Conservation (phyloP, 2,888 invertebrate species). For the Tethea ocularis region DNA sequence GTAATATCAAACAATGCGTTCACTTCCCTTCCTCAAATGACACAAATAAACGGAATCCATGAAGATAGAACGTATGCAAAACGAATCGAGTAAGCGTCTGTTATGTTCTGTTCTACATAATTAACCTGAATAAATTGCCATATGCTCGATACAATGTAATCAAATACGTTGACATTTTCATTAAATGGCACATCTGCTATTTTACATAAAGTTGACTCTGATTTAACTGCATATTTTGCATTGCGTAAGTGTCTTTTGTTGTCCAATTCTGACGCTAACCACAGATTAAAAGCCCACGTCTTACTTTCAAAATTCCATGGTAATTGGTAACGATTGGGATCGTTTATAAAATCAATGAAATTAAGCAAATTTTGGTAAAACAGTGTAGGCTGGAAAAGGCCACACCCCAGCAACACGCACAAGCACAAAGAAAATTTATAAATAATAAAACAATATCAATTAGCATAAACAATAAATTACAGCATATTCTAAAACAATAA, state of each 20-base stretch:
- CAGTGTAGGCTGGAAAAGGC: neutral
- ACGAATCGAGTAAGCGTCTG: neutral
- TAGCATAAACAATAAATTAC: neutral
- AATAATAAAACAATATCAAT: neutral
- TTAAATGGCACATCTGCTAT: slow-evolving; percentile 20
- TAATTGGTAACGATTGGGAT: neutral
- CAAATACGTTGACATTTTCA: slow-evolving; percentile 32
- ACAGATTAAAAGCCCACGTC: slow-evolving; percentile 32
- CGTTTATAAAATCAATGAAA: neutral
- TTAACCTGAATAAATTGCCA: slow-evolving; percentile 31
- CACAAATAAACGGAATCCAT: neutral
- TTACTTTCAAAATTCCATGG: slow-evolving; percentile 29
- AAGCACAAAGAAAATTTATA: neutral
- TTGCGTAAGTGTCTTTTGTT: slow-evolving; percentile 19
- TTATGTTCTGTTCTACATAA: slow-evolving; percentile 10
- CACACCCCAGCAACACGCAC: too few species aligned
- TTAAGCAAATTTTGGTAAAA: neutral
- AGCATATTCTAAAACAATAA: neutral
- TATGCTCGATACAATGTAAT: slow-evolving; percentile 30
- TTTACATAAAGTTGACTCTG: neutral
- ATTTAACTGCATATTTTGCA: neutral
- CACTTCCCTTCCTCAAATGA: neutral
- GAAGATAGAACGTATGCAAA: neutral
- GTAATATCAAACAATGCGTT: too few species aligned
- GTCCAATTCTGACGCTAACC: slow-evolving; percentile 28